Evolutionary conservation across 1,140 invertebrate genomes (phyloP).

Genomic region (Listronotus bonariensis): DNA sequence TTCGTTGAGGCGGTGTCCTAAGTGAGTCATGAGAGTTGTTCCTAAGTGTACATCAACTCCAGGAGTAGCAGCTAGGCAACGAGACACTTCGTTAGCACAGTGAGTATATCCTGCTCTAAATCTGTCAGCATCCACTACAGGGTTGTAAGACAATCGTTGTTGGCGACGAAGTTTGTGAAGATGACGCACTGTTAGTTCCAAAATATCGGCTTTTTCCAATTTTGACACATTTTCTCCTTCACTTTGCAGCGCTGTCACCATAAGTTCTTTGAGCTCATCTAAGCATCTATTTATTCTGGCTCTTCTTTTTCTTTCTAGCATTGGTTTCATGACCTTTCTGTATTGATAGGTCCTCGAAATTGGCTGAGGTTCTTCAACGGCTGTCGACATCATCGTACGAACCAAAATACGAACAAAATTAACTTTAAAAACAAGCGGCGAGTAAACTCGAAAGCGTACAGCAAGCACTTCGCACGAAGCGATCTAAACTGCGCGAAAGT

Average conservation of each 20-base stretch:
- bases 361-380: slow-evolving; percentile 61
- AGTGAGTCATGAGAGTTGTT: slow-evolving; percentile 84
- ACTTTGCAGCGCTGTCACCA: slow-evolving; percentile 82
- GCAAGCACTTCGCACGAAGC: slow-evolving; percentile 8
- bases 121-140: slow-evolving; percentile 75
- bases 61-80: slow-evolving; percentile 77
- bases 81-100: slow-evolving; percentile 88
- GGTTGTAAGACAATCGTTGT: slow-evolving; percentile 66
- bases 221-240: slow-evolving; percentile 90
- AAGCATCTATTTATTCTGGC: slow-evolving; percentile 94
- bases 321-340: slow-evolving; percentile 93
- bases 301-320: slow-evolving; percentile 90
- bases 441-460: not conserved
- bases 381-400: slow-evolving; percentile 43
- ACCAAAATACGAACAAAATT: slow-evolving; percentile 8
- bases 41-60: slow-evolving; percentile 84
- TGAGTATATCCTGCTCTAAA: slow-evolving; percentile 90
- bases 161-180: slow-evolving; percentile 81
- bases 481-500: slow-evolving; percentile 55
- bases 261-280: slow-evolving; percentile 89
- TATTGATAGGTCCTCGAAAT: slow-evolving; percentile 89
- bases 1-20: slow-evolving; percentile 80
- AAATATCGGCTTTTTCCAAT: slow-evolving; percentile 95
- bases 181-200: slow-evolving; percentile 92
- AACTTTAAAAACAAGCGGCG: slow-evolving; percentile 4